phyloP scores from a whole-genome alignment of 2,797 vertebrate genomes.

The Microctenopoma stevenorrisi region DNA sequence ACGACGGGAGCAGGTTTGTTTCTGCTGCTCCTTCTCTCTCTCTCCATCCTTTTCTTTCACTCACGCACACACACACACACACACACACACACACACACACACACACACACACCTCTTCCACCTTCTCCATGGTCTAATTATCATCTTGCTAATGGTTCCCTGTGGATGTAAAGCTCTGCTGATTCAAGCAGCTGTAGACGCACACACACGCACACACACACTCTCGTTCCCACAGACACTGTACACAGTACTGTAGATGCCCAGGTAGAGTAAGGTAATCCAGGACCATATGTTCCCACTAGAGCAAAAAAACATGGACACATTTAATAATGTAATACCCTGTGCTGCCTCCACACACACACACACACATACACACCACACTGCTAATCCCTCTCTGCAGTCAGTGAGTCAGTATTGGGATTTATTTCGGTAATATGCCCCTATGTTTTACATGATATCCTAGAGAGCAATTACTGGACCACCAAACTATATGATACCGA shows the following conservation, averaged over 20 bases:
- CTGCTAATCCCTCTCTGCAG: constrained; percentile 34
- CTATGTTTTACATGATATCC: constrained; percentile 27
- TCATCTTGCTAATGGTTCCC: constrained; percentile 78
- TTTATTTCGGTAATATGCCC: constrained; percentile 30
- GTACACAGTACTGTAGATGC: constrained; percentile 11
- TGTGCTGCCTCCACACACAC: constrained; percentile 14
- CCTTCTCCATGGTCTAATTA: constrained; percentile 72
- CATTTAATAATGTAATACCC: constrained; percentile 48
- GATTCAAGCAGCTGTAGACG: constrained; percentile 76
- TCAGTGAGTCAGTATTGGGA: constrained; percentile 15
- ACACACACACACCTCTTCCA: constrained; percentile 21
- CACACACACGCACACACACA: constrained; percentile 15
- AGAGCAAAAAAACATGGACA: constrained; percentile 45
- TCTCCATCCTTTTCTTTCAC: constrained; percentile 19
- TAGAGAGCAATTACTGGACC: constrained; percentile 23
- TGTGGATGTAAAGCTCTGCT: constrained; percentile 77
- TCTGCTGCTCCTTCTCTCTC: constrained; percentile 15
- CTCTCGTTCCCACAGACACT: constrained; percentile 8
- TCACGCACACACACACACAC: constrained; percentile 12
- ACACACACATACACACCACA: constrained; percentile 14
- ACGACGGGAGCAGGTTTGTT: constrained; percentile 16
- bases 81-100: constrained; percentile 27
- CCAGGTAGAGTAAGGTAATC: constrained; percentile 47
- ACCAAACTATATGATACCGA: constrained; percentile 15
- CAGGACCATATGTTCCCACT: constrained; percentile 59